A percentile compares a stretch with the other conserved stretches of the same genome.
Conservation (phyloP, 92 coral and sea anemone genomes). For the Porites cylindrica region DNA sequence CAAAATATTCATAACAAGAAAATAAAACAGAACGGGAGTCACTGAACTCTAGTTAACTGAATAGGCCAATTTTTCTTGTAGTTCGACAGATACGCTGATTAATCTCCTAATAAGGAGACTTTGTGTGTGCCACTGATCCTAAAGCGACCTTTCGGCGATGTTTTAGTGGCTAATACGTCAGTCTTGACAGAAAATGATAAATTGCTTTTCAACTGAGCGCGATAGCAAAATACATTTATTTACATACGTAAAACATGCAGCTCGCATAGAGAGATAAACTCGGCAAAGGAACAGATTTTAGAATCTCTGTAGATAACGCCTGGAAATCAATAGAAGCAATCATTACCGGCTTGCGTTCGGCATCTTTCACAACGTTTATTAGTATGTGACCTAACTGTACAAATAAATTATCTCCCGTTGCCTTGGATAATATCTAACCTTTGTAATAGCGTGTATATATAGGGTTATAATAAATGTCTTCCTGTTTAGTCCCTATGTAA, state of each 20-base stretch:
- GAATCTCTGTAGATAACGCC: conserved; percentile 7
- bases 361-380: background rate
- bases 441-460: background rate
- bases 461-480: background rate
- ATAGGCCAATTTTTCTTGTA: too few relatives aligned
- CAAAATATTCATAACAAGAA: too few relatives aligned
- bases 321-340: conserved; percentile 7
- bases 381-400: conserved; percentile 8
- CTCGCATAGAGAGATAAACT: conserved; percentile 44
- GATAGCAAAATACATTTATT: conserved; percentile 3
- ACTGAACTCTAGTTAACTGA: too few relatives aligned
- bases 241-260: conserved; percentile 19
- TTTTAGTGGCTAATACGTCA: background rate
- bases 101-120: too few relatives aligned
- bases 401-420: conserved; percentile 25
- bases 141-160: conserved; percentile 10
- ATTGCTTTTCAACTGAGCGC: conserved; percentile 42
- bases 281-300: conserved; percentile 2
- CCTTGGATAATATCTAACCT: conserved; percentile 34
- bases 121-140: too few relatives aligned
- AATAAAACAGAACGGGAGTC: too few relatives aligned
- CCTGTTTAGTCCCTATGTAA: background rate
- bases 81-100: too few relatives aligned
- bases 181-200: conserved; percentile 55
- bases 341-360: conserved; percentile 4